A percentile compares a stretch with the other conserved stretches of the same genome.
phyloP scores from a whole-genome alignment of 1,140 invertebrate genomes.

The fruit fly (Drosophila melanogaster) region Release_6_plus_ISO1_MT NC_004354.4:20922501-20923000 shows the following conservation, averaged over 20 bases:
- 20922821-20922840: neutral
- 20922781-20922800: slow-evolving; percentile 2
- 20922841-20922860: neutral
- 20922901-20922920: slow-evolving; percentile 9
- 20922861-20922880: slow-evolving; percentile 12
- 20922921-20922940: slow-evolving; percentile 30
- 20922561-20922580: too few species aligned
- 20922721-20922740: too few species aligned
- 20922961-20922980: slow-evolving; percentile 25
- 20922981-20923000: slow-evolving; percentile 17
- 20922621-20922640: too few species aligned
- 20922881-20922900: slow-evolving; percentile 16
- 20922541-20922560: too few species aligned
- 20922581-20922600: too few species aligned
- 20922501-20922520: neutral
- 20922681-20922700: too few species aligned
- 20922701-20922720: too few species aligned
- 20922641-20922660: too few species aligned
- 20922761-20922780: neutral
- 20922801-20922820: neutral
- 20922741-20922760: too few species aligned
- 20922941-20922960: slow-evolving; percentile 36
- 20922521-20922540: too few species aligned
- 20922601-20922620: too few species aligned
- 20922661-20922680: too few species aligned